Base-by-base conservation (phyloP, 2,888 invertebrate genomes). In the Schizotus pectinicornis region DNA sequence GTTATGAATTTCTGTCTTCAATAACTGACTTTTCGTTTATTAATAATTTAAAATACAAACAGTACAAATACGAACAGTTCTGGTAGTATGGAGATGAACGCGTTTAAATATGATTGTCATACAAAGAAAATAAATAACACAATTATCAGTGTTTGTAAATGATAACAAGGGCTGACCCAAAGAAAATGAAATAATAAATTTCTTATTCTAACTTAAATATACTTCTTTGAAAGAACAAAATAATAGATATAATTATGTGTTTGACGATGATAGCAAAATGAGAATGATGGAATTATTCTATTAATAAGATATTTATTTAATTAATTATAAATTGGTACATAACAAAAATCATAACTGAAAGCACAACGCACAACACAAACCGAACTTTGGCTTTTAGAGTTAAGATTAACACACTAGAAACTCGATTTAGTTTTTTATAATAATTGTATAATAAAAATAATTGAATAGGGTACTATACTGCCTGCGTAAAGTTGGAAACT, bases 11-110 rank as follows among this genome's bases (percentile, higher is more conserved):
- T 51, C 14, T 35, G 34, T 51, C 35, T 52, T 52, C 37, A 14
- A 52, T 52, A 43, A 52, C 43, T 43, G 52, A 51, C 43, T 52
- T 52, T 43, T 52, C 52, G 51, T 51, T 51, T 51, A 43, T 51
- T 51, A 51, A 36, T 51, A 51, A 52, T 52, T 52, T 43, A 36
- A 51, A 52, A 51, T 51, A 36, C 49, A 49, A 33, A 42, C 34
- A 43, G 43, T 42, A 42, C 35, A 42, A 51, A 42, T 43, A 51
- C 51, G 36, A 42, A 51, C 51, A 51, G 51, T 35, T 51, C 51
- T 42, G 22, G 22, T 34, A 49, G 31, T 38, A 39, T 22, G 22
- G 22, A 22, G 32, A 49, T 49, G 49, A 49, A 49, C 12, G 50
- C 42, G 50, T 50, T 35, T 50, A 50, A 51, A 42, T 31, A 36